These are phyloP conservation scores for Turdus rufiventris DNA, from an alignment of 2,113 vertebrate genomes.

Conservation along the genomic window DNA sequence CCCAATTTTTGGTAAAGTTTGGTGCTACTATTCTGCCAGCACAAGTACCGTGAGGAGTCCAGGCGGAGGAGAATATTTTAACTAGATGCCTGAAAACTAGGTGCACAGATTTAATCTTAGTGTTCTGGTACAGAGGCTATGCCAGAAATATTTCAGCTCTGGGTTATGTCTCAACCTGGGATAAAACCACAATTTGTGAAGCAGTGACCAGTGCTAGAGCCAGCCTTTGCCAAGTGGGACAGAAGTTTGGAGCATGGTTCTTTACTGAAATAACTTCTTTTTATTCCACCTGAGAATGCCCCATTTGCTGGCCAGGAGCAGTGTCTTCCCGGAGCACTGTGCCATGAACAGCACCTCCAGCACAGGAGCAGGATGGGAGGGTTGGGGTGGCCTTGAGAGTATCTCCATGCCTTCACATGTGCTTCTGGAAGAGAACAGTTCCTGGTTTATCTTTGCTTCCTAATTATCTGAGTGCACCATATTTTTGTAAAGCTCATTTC, in stretches of 20 bases:
- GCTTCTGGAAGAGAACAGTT: not conserved
- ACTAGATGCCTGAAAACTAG: not conserved
- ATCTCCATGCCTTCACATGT: not conserved
- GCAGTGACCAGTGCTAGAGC: not conserved
- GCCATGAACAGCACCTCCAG: fast-evolving
- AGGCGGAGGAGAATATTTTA: not conserved
- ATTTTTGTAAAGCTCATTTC: not conserved
- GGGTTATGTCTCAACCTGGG: not conserved
- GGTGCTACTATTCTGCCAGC: not conserved
- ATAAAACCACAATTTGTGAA: not conserved
- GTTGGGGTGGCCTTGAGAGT: not conserved
- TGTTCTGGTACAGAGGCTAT: not conserved
- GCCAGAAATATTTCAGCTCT: not conserved
- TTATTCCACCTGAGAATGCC: not conserved
- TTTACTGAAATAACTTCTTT: not conserved
- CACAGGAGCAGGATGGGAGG: not conserved
- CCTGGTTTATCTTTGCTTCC: not conserved
- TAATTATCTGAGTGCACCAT: not conserved
- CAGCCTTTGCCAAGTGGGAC: not conserved
- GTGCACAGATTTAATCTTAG: not conserved
- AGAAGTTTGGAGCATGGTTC: not conserved
- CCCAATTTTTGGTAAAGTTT: not conserved
- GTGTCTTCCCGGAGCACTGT: not conserved
- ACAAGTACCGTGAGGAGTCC: fast-evolving
- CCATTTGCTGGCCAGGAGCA: not conserved